Percentiles rank a stretch among this genome's conserved stretches.
phyloP scores from a whole-genome alignment of 1,140 invertebrate genomes.

The Rhopalosiphum padi region DNA sequence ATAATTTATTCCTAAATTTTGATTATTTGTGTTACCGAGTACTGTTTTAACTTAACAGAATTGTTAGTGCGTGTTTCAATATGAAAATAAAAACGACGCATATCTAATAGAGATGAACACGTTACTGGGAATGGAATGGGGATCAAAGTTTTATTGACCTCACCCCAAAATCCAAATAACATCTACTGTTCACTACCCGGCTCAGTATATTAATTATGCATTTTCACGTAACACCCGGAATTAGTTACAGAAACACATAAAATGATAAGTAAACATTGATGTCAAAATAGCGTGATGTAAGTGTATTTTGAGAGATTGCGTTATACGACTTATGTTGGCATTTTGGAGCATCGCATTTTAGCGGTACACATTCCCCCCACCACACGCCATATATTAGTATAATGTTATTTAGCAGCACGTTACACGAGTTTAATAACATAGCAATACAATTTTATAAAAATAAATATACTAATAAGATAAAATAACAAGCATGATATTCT shows the following conservation, averaged over 20 bases:
- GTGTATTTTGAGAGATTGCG: background rate
- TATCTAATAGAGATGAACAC: background rate
- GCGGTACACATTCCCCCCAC: background rate
- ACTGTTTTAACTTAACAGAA: background rate
- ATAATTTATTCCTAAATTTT: background rate
- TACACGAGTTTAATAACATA: background rate
- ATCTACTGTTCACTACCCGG: background rate
- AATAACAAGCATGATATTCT: background rate
- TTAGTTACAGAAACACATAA: background rate
- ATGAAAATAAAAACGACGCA: background rate
- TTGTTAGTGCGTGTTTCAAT: background rate
- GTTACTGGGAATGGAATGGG: background rate
- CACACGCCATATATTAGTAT: background rate
- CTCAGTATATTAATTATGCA: background rate
- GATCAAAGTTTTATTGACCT: background rate
- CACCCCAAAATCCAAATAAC: background rate
- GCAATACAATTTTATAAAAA: background rate
- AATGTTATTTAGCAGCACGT: conserved; percentile 1
- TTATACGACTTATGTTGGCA: background rate
- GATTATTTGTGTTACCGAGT: background rate
- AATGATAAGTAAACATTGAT: background rate
- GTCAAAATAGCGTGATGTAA: background rate
- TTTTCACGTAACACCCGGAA: background rate
- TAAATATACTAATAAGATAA: background rate
- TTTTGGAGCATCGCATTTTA: background rate